phyloP scores from a whole-genome alignment of 2,888 invertebrate species.

The Temnothorax rugatulus region DNA sequence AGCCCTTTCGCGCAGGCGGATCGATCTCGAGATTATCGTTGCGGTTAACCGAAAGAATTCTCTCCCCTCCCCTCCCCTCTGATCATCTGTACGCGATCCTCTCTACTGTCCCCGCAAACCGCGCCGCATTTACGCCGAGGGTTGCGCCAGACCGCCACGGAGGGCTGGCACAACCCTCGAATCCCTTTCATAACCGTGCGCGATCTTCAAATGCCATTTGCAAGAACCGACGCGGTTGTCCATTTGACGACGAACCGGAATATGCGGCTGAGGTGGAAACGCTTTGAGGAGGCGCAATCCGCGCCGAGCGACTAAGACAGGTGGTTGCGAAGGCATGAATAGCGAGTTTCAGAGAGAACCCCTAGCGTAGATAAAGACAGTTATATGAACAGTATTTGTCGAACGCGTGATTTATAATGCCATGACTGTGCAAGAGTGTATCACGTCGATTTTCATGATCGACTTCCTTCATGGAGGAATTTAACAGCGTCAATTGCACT shows the following conservation, averaged over 20 bases:
- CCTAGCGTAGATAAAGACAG: constrained; percentile 19
- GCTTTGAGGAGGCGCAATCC: constrained; percentile 33
- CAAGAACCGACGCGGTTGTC: constrained; percentile 60
- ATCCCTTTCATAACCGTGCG: constrained; percentile 66
- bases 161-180: constrained; percentile 59
- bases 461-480: constrained; percentile 1
- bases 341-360: constrained; percentile 15
- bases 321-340: constrained; percentile 26
- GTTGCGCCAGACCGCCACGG: constrained; percentile 50
- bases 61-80: constrained; percentile 9
- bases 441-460: constrained; percentile 12
- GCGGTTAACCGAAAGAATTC: constrained; percentile 72
- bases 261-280: constrained; percentile 26
- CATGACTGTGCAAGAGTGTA: constrained; percentile 5
- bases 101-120: constrained; percentile 26
- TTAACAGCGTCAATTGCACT: background rate
- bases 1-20: constrained; percentile 58
- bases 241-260: constrained; percentile 51
- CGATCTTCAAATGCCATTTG: constrained; percentile 64
- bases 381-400: constrained; percentile 42
- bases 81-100: constrained; percentile 5
- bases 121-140: constrained; percentile 52
- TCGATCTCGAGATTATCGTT: constrained; percentile 70
- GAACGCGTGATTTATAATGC: constrained; percentile 41
- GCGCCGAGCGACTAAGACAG: constrained; percentile 37